phyloP scores from a whole-genome alignment of 2,797 vertebrate genomes.

The Xenopus petersii region DNA sequence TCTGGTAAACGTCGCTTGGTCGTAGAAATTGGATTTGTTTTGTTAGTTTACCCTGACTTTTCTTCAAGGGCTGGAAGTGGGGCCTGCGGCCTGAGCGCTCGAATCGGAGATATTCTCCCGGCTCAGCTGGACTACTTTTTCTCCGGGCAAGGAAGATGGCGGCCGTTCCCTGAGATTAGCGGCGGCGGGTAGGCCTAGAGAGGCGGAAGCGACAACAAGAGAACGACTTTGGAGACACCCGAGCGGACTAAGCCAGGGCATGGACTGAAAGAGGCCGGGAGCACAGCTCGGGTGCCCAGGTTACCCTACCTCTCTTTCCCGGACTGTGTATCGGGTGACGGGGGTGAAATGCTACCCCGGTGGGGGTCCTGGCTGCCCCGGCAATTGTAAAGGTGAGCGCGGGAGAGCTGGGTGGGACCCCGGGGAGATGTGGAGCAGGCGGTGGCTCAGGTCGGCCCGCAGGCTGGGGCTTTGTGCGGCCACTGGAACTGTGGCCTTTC shows the following conservation, averaged over 20 bases:
- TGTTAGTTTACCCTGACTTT: conserved; percentile 56
- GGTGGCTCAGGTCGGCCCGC: background rate
- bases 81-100: conserved; percentile 40
- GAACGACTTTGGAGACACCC: conserved; percentile 31
- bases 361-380: background rate
- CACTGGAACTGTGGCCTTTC: background rate
- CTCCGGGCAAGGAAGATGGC: conserved; percentile 48
- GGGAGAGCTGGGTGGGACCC: conserved; percentile 23
- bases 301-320: background rate
- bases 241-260: conserved; percentile 54
- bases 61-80: conserved; percentile 44
- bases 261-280: conserved; percentile 41
- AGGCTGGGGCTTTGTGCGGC: conserved; percentile 10
- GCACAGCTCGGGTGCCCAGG: conserved; percentile 8
- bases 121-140: conserved; percentile 17
- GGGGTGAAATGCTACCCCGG: conserved; percentile 36
- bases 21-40: too few species aligned
- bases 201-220: conserved; percentile 42
- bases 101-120: conserved; percentile 14
- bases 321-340: conserved; percentile 18
- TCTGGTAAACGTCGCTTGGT: background rate
- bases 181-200: conserved; percentile 50
- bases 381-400: conserved; percentile 33
- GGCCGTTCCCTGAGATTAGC: conserved; percentile 45
- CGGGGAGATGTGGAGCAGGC: conserved; percentile 4